These are phyloP conservation scores for Apodemus agrarius DNA, from an alignment of 2,797 vertebrate genomes.

Conservation along the genomic window DNA sequence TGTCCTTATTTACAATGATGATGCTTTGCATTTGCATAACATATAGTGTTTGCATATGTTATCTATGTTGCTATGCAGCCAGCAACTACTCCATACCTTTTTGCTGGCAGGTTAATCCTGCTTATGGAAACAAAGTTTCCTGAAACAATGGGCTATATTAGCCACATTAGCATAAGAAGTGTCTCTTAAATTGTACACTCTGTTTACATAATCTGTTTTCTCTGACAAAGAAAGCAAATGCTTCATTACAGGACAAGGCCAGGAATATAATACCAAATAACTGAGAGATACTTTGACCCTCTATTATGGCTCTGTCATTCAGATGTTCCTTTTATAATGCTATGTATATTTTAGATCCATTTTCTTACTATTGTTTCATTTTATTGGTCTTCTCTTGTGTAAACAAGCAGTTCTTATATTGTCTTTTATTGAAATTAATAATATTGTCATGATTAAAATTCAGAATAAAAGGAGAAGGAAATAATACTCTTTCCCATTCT, in stretches of 20 bases:
- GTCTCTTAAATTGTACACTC: not conserved
- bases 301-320: not conserved
- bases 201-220: not conserved
- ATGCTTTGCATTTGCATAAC: slow-evolving; percentile 21
- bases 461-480: not conserved
- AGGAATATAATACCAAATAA: not conserved
- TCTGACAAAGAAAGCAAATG: not conserved
- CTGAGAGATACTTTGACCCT: not conserved
- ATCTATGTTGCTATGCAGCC: slow-evolving; percentile 23
- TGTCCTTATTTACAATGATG: slow-evolving; percentile 38
- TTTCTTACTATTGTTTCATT: not conserved
- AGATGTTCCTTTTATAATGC: not conserved
- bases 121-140: slow-evolving; percentile 37
- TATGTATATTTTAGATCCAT: not conserved
- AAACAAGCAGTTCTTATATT: not conserved
- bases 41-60: slow-evolving; percentile 42
- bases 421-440: not conserved
- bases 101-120: not conserved
- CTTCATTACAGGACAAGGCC: not conserved
- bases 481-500: not conserved
- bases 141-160: slow-evolving; percentile 43
- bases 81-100: slow-evolving; percentile 39
- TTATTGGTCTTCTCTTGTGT: not conserved
- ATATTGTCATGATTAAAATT: not conserved
- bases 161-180: slow-evolving; percentile 17